Evolutionary conservation across 1,140 invertebrate genomes (phyloP).

Genomic region (Chrysomallon squamiferum): DNA sequence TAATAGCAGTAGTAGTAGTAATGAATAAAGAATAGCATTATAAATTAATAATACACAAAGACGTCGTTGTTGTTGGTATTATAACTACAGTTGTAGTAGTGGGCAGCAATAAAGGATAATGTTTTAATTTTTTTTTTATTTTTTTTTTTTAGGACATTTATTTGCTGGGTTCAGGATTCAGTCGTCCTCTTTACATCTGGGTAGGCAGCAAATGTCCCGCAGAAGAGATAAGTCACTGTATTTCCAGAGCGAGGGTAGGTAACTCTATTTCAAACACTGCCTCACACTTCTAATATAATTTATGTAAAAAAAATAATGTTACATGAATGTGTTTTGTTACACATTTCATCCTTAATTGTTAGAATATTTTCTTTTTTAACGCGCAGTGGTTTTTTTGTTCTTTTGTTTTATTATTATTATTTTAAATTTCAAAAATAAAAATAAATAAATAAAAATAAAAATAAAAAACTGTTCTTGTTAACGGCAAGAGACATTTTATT

Average conservation of each 20-base stretch:
- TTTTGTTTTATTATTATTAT: background rate
- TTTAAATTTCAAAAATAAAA: too few species aligned
- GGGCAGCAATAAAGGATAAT: too few species aligned
- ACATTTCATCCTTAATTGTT: too few species aligned
- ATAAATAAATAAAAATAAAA: too few species aligned
- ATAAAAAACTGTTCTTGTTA: background rate
- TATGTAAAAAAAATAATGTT: background rate
- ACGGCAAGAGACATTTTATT: too few species aligned
- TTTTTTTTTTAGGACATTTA: slow-evolving; percentile 26
- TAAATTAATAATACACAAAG: too few species aligned
- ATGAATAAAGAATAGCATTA: too few species aligned
- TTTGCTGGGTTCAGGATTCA: slow-evolving; percentile 26
- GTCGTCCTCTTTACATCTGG: slow-evolving; percentile 33
- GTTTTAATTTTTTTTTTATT: too few species aligned
- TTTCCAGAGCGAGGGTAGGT: slow-evolving; percentile 28
- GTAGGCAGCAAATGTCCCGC: slow-evolving; percentile 28
- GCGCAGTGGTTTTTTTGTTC: background rate
- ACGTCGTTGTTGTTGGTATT: too few species aligned
- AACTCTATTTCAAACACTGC: background rate
- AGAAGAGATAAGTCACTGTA: slow-evolving; percentile 15
- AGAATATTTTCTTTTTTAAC: background rate
- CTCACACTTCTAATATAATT: background rate
- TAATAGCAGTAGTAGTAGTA: too few species aligned
- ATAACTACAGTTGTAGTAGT: too few species aligned
- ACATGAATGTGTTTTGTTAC: slow-evolving; percentile 2